Evolutionary conservation across 2,113 vertebrate genomes (phyloP).

Genomic region (Emydura subglobosa): DNA sequence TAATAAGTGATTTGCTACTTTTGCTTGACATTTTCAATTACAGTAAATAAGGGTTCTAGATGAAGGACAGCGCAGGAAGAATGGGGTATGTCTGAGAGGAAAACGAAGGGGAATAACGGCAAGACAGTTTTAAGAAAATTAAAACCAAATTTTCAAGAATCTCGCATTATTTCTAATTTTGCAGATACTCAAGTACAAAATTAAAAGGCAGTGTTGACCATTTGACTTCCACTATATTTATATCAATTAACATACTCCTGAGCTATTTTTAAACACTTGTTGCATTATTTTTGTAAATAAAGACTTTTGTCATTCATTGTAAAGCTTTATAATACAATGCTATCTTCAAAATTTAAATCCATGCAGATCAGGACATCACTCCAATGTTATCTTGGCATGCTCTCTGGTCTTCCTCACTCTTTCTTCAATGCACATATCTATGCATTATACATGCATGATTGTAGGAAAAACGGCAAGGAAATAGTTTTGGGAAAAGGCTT

Average conservation of each 20-base stretch:
- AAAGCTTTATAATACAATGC: neutral
- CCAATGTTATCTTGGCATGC: neutral
- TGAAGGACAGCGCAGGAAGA: fast-evolving
- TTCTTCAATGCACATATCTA: too few relatives aligned
- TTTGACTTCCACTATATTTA: neutral
- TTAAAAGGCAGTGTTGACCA: fast-evolving
- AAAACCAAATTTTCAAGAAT: fast-evolving
- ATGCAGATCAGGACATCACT: neutral
- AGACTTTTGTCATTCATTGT: neutral
- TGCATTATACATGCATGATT: neutral
- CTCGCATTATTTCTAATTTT: neutral
- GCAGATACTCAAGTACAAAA: neutral
- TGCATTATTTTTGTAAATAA: neutral
- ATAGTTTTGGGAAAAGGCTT: too few relatives aligned
- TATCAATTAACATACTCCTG: neutral
- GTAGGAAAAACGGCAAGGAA: neutral
- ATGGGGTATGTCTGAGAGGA: neutral
- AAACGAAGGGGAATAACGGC: neutral
- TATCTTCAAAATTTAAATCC: neutral
- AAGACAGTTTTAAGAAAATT: neutral
- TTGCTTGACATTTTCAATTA: neutral
- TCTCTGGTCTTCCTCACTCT: neutral
- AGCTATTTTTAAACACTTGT: neutral
- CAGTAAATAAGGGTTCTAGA: neutral
- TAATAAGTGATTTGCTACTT: neutral